These are phyloP conservation scores for Diploscapter pachys DNA, from an alignment of 1,140 invertebrate species.

Conservation along the genomic window DNA sequence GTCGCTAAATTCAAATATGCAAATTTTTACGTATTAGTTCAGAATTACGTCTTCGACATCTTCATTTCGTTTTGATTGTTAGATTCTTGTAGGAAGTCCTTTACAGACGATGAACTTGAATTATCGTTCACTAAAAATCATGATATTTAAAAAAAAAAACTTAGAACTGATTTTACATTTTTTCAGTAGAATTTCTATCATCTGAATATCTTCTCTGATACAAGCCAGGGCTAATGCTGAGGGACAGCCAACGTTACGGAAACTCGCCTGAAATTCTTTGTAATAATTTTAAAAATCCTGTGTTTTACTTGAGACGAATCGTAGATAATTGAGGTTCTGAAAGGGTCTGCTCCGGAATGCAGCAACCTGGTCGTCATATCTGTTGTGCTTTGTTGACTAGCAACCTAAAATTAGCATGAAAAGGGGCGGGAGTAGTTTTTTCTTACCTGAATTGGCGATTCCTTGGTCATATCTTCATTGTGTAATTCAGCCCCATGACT, in stretches of 20 bases:
- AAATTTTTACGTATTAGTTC: not conserved
- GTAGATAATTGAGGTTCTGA: not conserved
- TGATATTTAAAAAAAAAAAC: conserved; percentile 5
- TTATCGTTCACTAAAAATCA: no score
- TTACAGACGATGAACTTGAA: not conserved
- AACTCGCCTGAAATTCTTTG: not conserved
- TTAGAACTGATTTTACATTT: not conserved
- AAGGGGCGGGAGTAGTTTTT: no score
- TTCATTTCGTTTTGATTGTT: not conserved
- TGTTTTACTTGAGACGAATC: not conserved
- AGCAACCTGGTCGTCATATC: not conserved
- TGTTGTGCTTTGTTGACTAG: not conserved
- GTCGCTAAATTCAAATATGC: not conserved
- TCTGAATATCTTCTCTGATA: conserved; percentile 6
- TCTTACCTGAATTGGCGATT: conserved; percentile 11
- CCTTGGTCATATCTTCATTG: conserved; percentile 4
- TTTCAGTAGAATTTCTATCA: not conserved
- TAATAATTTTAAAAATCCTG: no score
- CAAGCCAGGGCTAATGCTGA: conserved; percentile 5
- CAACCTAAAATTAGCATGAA: conserved; percentile 6
- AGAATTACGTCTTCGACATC: not conserved
- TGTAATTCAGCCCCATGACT: conserved; percentile 2
- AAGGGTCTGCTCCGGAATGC: conserved; percentile 8
- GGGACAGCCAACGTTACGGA: conserved; percentile 9
- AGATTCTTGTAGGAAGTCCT: conserved; percentile 5